phyloP scores from a whole-genome alignment of 1,140 invertebrate species.

The Drosophila sp. region DNA sequence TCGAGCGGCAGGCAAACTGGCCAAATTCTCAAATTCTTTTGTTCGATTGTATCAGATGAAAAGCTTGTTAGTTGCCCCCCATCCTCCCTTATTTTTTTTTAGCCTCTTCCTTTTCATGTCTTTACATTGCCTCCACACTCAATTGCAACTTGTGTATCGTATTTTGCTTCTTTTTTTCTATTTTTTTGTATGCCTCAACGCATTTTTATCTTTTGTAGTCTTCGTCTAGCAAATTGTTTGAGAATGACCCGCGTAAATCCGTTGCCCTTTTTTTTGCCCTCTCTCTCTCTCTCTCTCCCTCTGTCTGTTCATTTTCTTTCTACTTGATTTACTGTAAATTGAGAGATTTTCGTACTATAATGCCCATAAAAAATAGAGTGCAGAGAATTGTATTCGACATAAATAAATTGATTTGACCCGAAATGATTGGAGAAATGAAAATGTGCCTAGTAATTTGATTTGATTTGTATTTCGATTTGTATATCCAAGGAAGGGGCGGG shows the following conservation, averaged over 20 bases:
- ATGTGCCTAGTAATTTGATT: conserved; percentile 47
- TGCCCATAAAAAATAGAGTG: conserved; percentile 36
- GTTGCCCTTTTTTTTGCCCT: neutral
- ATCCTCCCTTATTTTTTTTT: too few species aligned
- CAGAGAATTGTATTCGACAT: conserved; percentile 43
- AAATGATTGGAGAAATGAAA: conserved; percentile 22
- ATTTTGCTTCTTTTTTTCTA: conserved; percentile 13
- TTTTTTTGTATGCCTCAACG: conserved; percentile 60
- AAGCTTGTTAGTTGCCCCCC: conserved; percentile 22
- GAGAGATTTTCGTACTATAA: conserved; percentile 28
- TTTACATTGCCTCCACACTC: conserved; percentile 21
- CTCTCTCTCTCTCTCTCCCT: neutral
- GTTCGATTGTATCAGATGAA: conserved; percentile 32
- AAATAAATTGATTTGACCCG: conserved; percentile 50
- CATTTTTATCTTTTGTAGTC: conserved; percentile 69
- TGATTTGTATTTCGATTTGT: conserved; percentile 8
- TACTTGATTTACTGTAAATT: conserved; percentile 76
- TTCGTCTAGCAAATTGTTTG: conserved; percentile 69
- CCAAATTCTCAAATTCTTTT: conserved; percentile 42
- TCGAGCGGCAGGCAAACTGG: conserved; percentile 31
- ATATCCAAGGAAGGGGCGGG: neutral
- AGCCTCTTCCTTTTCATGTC: conserved; percentile 9
- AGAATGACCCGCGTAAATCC: conserved; percentile 77
- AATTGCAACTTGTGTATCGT: conserved; percentile 37
- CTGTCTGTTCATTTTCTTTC: conserved; percentile 14